Evolutionary conservation across 2,797 vertebrate genomes (phyloP).

Genomic region (Lates japonicus): DNA sequence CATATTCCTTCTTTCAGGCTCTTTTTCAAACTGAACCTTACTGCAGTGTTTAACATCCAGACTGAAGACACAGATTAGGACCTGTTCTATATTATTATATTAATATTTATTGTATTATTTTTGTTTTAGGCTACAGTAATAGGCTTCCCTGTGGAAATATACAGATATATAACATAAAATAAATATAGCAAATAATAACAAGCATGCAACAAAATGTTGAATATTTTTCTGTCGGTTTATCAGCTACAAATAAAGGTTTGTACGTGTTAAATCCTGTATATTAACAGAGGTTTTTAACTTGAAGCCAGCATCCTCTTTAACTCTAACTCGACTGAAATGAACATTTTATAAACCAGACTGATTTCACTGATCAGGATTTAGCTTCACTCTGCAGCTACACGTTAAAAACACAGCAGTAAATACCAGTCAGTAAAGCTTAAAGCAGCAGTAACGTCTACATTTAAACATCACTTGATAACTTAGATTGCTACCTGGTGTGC

Average conservation of each 20-base stretch:
- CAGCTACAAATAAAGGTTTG: neutral
- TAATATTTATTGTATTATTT: neutral
- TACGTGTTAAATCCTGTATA: neutral
- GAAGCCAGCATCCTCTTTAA: slow-evolving; percentile 3
- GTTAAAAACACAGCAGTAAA: slow-evolving; percentile 3
- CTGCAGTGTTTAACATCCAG: neutral
- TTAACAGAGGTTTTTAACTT: neutral
- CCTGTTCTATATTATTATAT: slow-evolving; percentile 1
- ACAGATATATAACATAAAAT: neutral
- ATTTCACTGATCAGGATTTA: slow-evolving; percentile 28
- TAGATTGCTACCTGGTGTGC: slow-evolving; percentile 56
- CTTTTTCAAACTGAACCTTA: neutral
- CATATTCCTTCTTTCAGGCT: neutral
- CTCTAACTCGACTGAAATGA: slow-evolving; percentile 2
- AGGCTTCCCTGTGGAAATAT: neutral
- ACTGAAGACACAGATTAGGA: neutral
- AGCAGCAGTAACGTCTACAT: slow-evolving; percentile 41
- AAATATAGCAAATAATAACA: neutral
- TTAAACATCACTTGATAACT: slow-evolving; percentile 49
- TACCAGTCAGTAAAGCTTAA: slow-evolving; percentile 15
- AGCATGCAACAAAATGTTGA: slow-evolving; percentile 1
- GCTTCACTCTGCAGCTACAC: neutral
- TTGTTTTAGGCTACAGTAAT: neutral
- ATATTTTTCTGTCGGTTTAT: neutral
- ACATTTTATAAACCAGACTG: slow-evolving; percentile 2